Evolutionary conservation across 35 echinoderm and acorn worm species (phyloP).

Genomic region (Stichopus chloronotus): DNA sequence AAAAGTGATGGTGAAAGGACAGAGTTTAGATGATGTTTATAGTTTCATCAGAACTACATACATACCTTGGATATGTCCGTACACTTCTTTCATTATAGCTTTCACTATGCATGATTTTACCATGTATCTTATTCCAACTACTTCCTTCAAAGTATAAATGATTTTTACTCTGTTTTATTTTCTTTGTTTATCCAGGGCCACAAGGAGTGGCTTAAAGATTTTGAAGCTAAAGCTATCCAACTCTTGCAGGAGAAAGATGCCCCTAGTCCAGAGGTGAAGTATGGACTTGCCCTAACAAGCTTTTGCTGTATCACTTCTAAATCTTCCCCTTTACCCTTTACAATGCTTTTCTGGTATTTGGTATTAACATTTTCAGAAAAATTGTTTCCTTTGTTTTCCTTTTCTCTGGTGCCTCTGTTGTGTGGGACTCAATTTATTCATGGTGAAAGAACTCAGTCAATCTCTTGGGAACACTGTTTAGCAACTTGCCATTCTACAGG

Average conservation of each 20-base stretch:
- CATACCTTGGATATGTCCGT: no score
- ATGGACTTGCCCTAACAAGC: background rate
- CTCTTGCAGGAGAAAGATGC: conserved; percentile 60
- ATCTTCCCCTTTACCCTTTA: background rate
- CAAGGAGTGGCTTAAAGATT: conserved; percentile 75
- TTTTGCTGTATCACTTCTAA: background rate
- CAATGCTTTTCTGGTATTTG: background rate
- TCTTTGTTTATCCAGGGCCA: conserved; percentile 48
- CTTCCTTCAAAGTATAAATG: no score
- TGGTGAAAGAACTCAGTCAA: background rate
- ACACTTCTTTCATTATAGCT: no score
- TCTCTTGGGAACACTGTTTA: background rate
- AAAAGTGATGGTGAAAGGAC: no score
- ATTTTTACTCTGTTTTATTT: background rate
- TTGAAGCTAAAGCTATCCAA: conserved; percentile 74
- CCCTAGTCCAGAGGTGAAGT: conserved; percentile 9
- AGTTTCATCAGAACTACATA: no score
- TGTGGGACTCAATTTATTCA: background rate
- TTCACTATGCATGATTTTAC: no score
- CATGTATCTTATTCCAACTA: no score
- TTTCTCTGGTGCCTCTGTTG: background rate
- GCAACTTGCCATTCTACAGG: no score
- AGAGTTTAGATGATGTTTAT: no score
- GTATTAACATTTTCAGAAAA: background rate
- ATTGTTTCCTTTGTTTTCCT: background rate